Evolutionary conservation across 2,888 invertebrate species (phyloP), one percentile per base, ranked within the genome.

Genomic region (Ennomos fuscantarius): DNA sequence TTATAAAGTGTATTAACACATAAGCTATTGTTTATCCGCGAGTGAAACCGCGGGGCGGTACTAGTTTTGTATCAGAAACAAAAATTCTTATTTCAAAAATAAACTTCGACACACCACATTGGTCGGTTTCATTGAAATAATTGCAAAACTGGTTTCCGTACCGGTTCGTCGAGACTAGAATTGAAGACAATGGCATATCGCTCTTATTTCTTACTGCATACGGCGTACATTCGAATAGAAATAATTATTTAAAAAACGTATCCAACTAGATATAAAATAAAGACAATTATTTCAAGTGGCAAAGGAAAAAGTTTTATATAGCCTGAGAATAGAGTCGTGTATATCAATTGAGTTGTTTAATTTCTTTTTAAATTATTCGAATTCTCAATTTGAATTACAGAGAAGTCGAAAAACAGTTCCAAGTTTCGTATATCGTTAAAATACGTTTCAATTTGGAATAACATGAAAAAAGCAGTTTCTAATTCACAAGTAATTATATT

Each of bases 171-270:
- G 24, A 24, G 24, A 24, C 24, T 6, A 24, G 6, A 24, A 24
- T 6, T 24, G n/a, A n/a, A n/a, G n/a, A n/a, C n/a, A 24, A 24
- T 24, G 24, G 0, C 3, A 24, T 6, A 24, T 24, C 3, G 24
- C 24, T 24, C 24, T 24, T 24, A 24, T 24, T 24, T 6, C 24
- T 24, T 24, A 24, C 24, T 6, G 5, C 3, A 43, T 51, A 63
- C 42, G 12, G 49, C 33, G 11, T 12, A 50, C 8, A 39, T 37
- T 49, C 8, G 24, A 36, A 37, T 48, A 0, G 0, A 37, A 9
- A 8, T 12, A 31, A 12, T 11, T 40, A 57, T 57, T 55, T 56
- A 34, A 53, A 56, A 63, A 63, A 65, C 63, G 63, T 60, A 57
- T 32, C 24, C 8, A 33, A 40, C 39, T 24, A 24, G 24, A 6